Base-by-base conservation (phyloP, 2,797 vertebrate species). In the Phylloscopus collybita region DNA sequence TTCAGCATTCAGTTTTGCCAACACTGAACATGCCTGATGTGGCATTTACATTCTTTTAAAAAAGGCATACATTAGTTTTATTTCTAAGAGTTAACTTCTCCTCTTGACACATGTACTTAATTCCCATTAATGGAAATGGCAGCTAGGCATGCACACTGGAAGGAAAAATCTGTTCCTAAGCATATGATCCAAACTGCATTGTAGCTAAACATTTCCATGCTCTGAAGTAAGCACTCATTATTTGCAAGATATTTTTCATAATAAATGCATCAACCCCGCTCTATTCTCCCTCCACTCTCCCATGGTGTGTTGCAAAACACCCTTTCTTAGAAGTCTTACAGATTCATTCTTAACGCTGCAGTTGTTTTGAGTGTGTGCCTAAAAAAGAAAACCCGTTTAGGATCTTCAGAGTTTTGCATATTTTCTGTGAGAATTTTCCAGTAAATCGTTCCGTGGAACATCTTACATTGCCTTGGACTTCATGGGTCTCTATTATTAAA, bases 81-180 rank as follows among this genome's bases (percentile, higher is more conserved):
- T 97, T 96, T 95, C 92, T 75, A 94, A 96, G 94, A 96, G 93
- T 96, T 96, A 94, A 95, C 93, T 95, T 96, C 89, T 95, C 76
- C 92, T 94, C 95, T 96, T 96, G 96, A 97, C 95, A 97, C 94
- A 93, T 67, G 86, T 95, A 96, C 94, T 97, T 95, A 97, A 97
- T 97, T 95, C 94, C 94, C 93, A 95, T 96, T 97, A 96, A 96
- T 97, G 96, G 96, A 96, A 96, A 97, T 95, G 96, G 93, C 93
- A 97, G 96, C 81, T 95, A 96, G 92, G 94, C 94, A 88, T 95
- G 95, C 81, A 95, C 79, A 76, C 70, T 94, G 92, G 91, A 95
- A 93, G 94, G 95, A 95, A 97, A 96, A 94, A 95, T 93, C 80
- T 89, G 90, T 97, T 97, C 94, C 93, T 83, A 60, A 92, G 94